Evolutionary conservation across 2,888 invertebrate species (phyloP).

Genomic region (Poecilus cupreus): DNA sequence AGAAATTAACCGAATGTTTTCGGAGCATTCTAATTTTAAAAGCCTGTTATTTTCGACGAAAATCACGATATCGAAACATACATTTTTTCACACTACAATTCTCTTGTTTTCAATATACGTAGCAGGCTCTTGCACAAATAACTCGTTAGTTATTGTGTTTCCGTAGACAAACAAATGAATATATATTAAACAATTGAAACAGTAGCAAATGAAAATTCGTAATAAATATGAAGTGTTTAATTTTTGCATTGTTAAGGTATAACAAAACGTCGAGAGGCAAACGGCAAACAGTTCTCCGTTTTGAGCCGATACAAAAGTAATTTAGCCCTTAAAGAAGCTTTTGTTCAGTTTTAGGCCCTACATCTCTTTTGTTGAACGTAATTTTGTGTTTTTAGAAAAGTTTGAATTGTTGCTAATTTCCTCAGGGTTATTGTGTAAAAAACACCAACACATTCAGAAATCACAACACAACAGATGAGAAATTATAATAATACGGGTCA

Average conservation of each 20-base stretch:
- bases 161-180: not conserved
- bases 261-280: conserved; percentile 24
- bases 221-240: conserved; percentile 36
- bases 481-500: too few species aligned
- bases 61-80: not conserved
- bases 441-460: not conserved
- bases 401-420: conserved; percentile 33
- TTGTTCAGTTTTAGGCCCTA: conserved; percentile 13
- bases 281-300: conserved; percentile 30
- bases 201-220: conserved; percentile 20
- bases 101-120: not conserved
- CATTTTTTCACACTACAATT: not conserved
- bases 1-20: conserved; percentile 56
- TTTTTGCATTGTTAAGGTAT: conserved; percentile 1
- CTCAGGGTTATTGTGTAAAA: conserved; percentile 16
- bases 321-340: conserved; percentile 28
- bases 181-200: conserved; percentile 10
- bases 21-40: conserved; percentile 41
- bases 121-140: not conserved
- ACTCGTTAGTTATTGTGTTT: conserved; percentile 4
- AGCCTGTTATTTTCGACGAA: conserved; percentile 46
- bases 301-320: conserved; percentile 26
- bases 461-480: too few species aligned
- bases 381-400: conserved; percentile 32
- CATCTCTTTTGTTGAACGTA: conserved; percentile 27